Conservation (phyloP, 2,797 vertebrate species). For the Hemitrygon akajei region DNA sequence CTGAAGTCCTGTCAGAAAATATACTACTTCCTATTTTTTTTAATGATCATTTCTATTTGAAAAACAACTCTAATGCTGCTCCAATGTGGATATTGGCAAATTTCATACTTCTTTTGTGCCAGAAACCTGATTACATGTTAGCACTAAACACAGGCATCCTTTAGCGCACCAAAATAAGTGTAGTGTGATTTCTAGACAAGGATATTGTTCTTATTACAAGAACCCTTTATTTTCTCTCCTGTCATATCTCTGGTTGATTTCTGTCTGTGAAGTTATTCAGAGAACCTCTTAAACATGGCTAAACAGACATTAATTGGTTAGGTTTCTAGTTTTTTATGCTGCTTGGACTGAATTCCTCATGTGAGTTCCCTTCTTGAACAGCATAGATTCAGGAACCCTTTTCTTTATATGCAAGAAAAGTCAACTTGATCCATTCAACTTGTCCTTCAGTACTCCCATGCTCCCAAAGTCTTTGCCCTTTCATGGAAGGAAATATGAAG, state of each 20-base stretch:
- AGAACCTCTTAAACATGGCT: not conserved
- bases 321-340: not conserved
- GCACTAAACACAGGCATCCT: too few relatives aligned
- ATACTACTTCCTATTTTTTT: too few relatives aligned
- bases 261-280: not conserved
- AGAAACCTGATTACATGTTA: too few relatives aligned
- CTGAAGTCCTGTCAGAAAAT: too few relatives aligned
- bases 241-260: not conserved
- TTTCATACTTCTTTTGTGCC: too few relatives aligned
- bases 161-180: too few relatives aligned
- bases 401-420: not conserved
- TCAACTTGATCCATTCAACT: not conserved
- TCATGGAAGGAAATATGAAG: too few relatives aligned
- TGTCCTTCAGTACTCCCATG: not conserved
- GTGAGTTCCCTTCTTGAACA: not conserved
- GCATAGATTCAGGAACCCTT: not conserved
- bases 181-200: too few relatives aligned
- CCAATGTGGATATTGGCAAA: too few relatives aligned
- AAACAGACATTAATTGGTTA: not conserved
- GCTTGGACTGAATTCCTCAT: not conserved
- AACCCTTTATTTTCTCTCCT: not conserved
- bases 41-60: too few relatives aligned
- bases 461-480: not conserved
- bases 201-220: not conserved
- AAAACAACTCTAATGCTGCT: too few relatives aligned